Percentiles rank a stretch among this genome's conserved stretches.
phyloP scores from a whole-genome alignment of 2,797 vertebrate species.

The Alosa sapidissima region DNA sequence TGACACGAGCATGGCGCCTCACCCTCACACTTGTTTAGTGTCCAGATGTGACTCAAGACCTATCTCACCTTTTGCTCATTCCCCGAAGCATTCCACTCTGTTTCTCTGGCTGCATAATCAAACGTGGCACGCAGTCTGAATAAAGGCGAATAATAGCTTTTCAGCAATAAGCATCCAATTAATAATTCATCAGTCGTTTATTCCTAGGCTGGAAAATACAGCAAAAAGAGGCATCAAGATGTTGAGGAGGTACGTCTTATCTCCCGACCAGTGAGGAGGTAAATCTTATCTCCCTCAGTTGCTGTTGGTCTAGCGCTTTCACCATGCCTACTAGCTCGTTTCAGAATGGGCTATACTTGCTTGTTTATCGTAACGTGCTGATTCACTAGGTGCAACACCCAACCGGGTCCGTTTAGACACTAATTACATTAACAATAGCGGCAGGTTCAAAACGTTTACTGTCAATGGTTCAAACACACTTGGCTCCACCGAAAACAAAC shows the following conservation, averaged over 20 bases:
- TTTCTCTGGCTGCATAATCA: constrained; percentile 26
- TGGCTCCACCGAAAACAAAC: too few species aligned
- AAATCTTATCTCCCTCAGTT: neutral
- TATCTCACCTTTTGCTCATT: neutral
- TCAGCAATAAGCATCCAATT: constrained; percentile 29
- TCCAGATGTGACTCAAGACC: neutral
- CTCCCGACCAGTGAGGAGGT: neutral
- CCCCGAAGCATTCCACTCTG: neutral
- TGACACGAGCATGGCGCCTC: neutral
- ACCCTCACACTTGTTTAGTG: neutral
- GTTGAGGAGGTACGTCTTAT: neutral
- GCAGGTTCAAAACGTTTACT: too few species aligned
- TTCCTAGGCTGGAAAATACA: constrained; percentile 8
- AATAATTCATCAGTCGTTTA: constrained; percentile 34
- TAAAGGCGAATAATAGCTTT: constrained; percentile 31
- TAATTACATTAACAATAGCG: too few species aligned
- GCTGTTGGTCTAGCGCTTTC: neutral
- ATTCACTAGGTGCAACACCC: too few species aligned
- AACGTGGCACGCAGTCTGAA: constrained; percentile 31
- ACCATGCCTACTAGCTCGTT: too few species aligned
- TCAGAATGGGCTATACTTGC: too few species aligned
- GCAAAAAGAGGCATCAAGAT: neutral
- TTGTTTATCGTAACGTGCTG: too few species aligned
- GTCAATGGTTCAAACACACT: too few species aligned
- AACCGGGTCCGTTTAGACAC: too few species aligned